Evolutionary conservation across 2,797 vertebrate genomes (phyloP).

Genomic region (Dipus sagitta): DNA sequence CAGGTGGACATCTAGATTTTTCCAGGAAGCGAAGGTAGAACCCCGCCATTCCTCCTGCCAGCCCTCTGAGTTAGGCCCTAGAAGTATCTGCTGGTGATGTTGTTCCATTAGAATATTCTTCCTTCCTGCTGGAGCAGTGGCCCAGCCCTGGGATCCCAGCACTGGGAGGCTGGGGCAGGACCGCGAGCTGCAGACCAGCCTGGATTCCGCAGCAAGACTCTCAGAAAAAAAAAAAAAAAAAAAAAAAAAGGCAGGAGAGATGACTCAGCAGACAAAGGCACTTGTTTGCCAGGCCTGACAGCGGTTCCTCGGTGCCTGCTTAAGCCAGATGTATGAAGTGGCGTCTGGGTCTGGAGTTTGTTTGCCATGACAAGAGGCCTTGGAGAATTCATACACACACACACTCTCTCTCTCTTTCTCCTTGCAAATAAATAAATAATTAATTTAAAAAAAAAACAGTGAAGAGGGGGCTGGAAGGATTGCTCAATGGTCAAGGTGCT

Average conservation of each 20-base stretch:
- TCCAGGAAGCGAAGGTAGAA: constrained; percentile 94
- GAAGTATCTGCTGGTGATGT: constrained; percentile 91
- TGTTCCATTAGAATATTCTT: no score
- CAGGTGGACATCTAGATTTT: constrained; percentile 91
- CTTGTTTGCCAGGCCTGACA: background rate
- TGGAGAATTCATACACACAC: no score
- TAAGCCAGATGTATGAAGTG: no score
- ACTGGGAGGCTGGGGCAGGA: background rate
- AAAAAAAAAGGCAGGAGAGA: background rate
- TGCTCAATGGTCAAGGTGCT: no score
- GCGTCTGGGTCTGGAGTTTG: no score
- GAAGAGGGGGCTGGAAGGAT: background rate
- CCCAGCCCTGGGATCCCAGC: background rate
- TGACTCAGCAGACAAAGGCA: background rate
- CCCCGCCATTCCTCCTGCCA: constrained; percentile 96
- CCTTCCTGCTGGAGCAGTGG: no score
- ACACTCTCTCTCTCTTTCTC: no score
- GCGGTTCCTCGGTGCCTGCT: background rate
- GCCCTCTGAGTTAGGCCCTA: constrained; percentile 96
- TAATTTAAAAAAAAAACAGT: no score
- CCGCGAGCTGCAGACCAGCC: background rate
- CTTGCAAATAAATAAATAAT: no score
- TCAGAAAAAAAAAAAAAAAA: background rate
- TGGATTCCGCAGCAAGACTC: background rate
- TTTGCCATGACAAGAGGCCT: no score